These are phyloP conservation scores for Petrocephalus sullivani DNA, from an alignment of 2,797 vertebrate genomes.

Conservation along the genomic window DNA sequence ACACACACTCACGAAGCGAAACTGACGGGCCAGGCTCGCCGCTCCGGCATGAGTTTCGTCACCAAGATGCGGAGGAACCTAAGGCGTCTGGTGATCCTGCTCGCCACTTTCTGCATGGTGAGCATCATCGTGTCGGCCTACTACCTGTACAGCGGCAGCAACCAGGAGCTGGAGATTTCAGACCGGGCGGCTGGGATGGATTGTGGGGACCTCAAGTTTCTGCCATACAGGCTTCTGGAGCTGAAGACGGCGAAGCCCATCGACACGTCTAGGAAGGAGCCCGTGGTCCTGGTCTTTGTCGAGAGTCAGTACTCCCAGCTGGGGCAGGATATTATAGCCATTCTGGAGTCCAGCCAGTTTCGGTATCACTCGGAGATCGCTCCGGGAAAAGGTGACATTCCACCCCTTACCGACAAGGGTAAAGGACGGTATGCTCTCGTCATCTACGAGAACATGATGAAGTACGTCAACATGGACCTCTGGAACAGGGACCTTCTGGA, in stretches of 20 bases:
- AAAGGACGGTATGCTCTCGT: slow-evolving; percentile 82
- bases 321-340: slow-evolving; percentile 89
- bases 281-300: slow-evolving; percentile 81
- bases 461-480: slow-evolving; percentile 86
- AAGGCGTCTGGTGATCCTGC: slow-evolving; percentile 79
- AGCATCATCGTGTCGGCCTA: slow-evolving; percentile 89
- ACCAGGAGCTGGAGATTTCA: slow-evolving; percentile 76
- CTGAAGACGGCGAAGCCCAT: slow-evolving; percentile 77
- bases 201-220: slow-evolving; percentile 72
- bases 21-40: slow-evolving; percentile 40
- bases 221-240: slow-evolving; percentile 72
- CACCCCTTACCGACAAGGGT: slow-evolving; percentile 81
- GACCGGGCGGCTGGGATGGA: slow-evolving; percentile 73
- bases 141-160: slow-evolving; percentile 84
- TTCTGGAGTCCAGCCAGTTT: slow-evolving; percentile 87
- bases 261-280: slow-evolving; percentile 77
- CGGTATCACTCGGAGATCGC: slow-evolving; percentile 88
- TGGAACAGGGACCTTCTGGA: slow-evolving; percentile 93
- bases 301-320: slow-evolving; percentile 96
- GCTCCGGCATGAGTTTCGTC: slow-evolving; percentile 75
- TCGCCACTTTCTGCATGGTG: slow-evolving; percentile 84
- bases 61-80: slow-evolving; percentile 76
- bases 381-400: slow-evolving; percentile 88
- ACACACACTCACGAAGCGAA: not conserved
- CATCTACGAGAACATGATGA: slow-evolving; percentile 91